phyloP scores from a whole-genome alignment of 2,888 invertebrate genomes.

The Nephrotoma appendiculata region DNA sequence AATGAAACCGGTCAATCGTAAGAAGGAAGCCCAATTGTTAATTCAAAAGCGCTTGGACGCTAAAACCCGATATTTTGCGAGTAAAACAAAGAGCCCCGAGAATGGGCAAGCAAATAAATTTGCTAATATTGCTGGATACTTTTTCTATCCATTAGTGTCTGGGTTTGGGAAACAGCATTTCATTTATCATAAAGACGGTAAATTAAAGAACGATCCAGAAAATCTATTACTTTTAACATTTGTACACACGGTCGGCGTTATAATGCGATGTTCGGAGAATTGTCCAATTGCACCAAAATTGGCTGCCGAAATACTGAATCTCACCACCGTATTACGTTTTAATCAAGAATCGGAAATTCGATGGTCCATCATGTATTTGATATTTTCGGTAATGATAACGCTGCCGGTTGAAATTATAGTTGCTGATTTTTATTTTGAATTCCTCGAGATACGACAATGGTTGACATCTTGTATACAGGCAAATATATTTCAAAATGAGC shows the following conservation, averaged over 20 bases:
- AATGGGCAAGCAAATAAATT: conserved; percentile 49
- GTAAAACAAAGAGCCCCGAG: conserved; percentile 26
- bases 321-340: conserved; percentile 50
- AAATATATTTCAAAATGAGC: conserved; percentile 41
- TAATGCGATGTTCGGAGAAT: conserved; percentile 54
- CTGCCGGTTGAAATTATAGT: conserved; percentile 42
- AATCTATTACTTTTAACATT: conserved; percentile 52
- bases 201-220: conserved; percentile 46
- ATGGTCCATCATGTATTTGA: conserved; percentile 46
- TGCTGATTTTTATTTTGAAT: conserved; percentile 42
- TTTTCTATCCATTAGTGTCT: conserved; percentile 68
- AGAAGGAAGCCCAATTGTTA: conserved; percentile 25
- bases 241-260: conserved; percentile 48
- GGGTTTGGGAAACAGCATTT: conserved; percentile 48
- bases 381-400: conserved; percentile 48
- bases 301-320: conserved; percentile 52
- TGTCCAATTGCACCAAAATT: conserved; percentile 47
- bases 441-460: conserved; percentile 55
- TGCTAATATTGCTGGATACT: conserved; percentile 55
- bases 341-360: conserved; percentile 52
- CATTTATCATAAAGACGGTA: conserved; percentile 35
- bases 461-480: conserved; percentile 29
- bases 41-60: conserved; percentile 52
- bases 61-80: conserved; percentile 54
- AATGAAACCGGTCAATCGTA: conserved; percentile 14